Percentiles rank a stretch among this genome's conserved stretches.
These are phyloP conservation scores for Cyphomyrus discorhynchus DNA, from an alignment of 2,113 vertebrate species.

Conservation along the genomic window DNA sequence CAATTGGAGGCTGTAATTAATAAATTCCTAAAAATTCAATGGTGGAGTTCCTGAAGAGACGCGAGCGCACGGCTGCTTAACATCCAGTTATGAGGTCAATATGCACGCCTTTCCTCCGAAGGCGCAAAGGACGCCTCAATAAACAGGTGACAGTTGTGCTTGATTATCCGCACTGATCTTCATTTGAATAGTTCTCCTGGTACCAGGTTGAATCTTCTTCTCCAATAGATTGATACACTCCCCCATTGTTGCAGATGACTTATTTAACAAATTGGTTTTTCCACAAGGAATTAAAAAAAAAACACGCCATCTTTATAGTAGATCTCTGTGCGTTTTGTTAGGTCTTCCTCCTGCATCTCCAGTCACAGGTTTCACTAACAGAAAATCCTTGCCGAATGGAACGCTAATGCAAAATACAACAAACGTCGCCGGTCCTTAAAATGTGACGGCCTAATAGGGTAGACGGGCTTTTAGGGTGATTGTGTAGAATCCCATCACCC, in stretches of 20 bases:
- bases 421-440: not conserved
- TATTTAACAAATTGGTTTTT: not conserved
- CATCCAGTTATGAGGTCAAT: conserved; percentile 11
- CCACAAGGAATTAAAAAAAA: not conserved
- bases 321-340: not conserved
- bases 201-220: not conserved
- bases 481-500: not conserved
- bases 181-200: not conserved
- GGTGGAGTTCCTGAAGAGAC: not conserved
- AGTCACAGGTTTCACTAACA: not conserved
- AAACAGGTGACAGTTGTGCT: not conserved
- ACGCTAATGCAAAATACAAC: not conserved
- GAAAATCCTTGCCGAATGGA: not conserved
- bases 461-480: not conserved
- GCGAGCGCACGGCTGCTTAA: not conserved
- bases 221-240: not conserved
- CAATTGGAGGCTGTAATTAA: conserved; percentile 20
- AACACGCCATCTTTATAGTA: not conserved
- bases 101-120: not conserved
- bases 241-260: not conserved
- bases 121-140: not conserved
- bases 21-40: conserved; percentile 11
- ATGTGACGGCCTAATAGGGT: not conserved
- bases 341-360: not conserved
- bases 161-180: not conserved